These are phyloP conservation scores for Mycteria americana DNA, from an alignment of 2,797 vertebrate genomes.

Conservation along the genomic window DNA sequence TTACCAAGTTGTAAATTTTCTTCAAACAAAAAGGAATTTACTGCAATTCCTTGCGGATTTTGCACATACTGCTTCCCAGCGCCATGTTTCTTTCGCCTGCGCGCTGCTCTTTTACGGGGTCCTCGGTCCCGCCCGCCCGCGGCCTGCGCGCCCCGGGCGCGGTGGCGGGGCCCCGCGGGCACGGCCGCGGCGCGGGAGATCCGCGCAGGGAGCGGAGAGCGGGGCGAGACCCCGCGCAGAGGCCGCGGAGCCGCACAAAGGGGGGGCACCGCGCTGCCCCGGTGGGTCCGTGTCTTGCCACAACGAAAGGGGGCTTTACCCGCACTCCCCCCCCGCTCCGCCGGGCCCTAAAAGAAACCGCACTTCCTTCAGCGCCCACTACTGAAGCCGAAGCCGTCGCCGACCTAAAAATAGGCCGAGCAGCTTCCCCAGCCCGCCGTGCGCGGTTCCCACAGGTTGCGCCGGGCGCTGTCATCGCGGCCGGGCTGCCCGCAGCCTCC, in stretches of 20 bases:
- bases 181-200: not conserved
- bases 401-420: not conserved
- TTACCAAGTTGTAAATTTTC: slow-evolving; percentile 99
- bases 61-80: slow-evolving; percentile 87
- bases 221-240: not conserved
- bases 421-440: not conserved
- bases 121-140: not conserved
- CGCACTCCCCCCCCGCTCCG: not conserved
- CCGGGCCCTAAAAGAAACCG: not conserved
- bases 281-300: not conserved
- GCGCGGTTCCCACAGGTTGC: not conserved
- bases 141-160: not conserved
- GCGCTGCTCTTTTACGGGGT: not conserved
- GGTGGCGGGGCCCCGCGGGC: not conserved
- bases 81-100: slow-evolving; percentile 77
- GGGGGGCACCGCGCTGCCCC: too few relatives aligned
- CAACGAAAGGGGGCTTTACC: not conserved
- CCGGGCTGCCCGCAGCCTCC: not conserved
- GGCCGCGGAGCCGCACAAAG: not conserved
- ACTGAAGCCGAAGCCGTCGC: not conserved
- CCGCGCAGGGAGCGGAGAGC: not conserved
- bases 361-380: slow-evolving; percentile 21
- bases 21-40: slow-evolving; percentile 99
- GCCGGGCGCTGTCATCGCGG: not conserved
- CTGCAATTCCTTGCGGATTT: slow-evolving; percentile 91